A percentile compares a stretch with the other conserved stretches of the same genome.
phyloP scores from a whole-genome alignment of 2,797 vertebrate species.

The Siniperca scherzeri region DNA sequence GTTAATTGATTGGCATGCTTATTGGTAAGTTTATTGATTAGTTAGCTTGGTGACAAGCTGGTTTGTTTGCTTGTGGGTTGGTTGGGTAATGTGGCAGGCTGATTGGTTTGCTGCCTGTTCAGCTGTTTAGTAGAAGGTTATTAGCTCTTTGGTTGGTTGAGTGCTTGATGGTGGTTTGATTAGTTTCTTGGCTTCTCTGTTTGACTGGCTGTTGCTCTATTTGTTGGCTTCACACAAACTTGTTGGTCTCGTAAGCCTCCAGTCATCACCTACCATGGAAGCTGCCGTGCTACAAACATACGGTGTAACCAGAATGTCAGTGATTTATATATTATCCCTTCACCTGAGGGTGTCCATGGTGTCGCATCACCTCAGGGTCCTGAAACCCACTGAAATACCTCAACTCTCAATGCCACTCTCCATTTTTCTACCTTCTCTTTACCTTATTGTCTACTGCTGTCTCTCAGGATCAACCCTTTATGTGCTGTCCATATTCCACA shows the following conservation, averaged over 20 bases:
- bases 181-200: neutral
- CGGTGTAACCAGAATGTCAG: neutral
- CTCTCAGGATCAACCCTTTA: slow-evolving; percentile 26
- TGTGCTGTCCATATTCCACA: neutral
- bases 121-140: slow-evolving; percentile 4
- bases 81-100: neutral
- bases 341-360: neutral
- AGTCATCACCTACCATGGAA: neutral
- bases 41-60: no score
- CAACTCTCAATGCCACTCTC: neutral
- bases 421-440: neutral
- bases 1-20: neutral
- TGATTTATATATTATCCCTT: neutral
- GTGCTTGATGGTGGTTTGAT: neutral
- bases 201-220: neutral
- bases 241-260: neutral
- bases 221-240: neutral
- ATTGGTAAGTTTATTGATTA: slow-evolving; percentile 1
- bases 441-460: neutral
- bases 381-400: neutral
- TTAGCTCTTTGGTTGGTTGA: neutral
- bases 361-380: neutral
- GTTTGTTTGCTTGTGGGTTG: neutral
- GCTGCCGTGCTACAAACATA: neutral
- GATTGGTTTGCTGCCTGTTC: slow-evolving; percentile 14